A percentile compares a stretch with the other conserved stretches of the same genome.
Evolutionary conservation across 2,888 invertebrate species (phyloP).

Genomic region (Lacanobia wlatinum): DNA sequence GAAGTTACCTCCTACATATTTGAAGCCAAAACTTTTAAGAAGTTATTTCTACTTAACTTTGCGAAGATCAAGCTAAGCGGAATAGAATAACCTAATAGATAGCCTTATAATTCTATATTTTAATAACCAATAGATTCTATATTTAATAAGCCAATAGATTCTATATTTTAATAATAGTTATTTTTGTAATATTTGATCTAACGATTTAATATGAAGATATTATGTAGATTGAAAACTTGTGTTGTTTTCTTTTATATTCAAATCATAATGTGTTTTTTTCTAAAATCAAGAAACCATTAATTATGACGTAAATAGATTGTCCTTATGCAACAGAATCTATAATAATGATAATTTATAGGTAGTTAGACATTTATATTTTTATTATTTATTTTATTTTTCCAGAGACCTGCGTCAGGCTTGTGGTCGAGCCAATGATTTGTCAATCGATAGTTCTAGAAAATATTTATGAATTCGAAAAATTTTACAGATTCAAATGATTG

Average conservation of each 20-base stretch:
- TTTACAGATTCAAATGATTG: conserved; percentile 24
- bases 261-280: background rate
- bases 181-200: background rate
- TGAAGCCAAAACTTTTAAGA: too few species aligned
- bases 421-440: conserved; percentile 20
- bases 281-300: background rate
- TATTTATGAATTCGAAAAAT: conserved; percentile 37
- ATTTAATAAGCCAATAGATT: too few species aligned
- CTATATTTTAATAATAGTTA: background rate
- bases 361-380: background rate
- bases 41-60: too few species aligned
- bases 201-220: background rate
- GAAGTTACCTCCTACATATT: too few species aligned
- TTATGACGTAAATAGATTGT: background rate
- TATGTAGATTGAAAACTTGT: background rate
- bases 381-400: too few species aligned
- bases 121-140: too few species aligned
- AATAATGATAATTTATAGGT: background rate
- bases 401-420: conserved; percentile 19
- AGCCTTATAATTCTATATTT: too few species aligned
- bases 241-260: background rate
- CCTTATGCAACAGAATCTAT: conserved; percentile 3
- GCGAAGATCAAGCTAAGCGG: too few species aligned
- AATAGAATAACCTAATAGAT: too few species aligned
- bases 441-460: conserved; percentile 45